Conservation (phyloP, 2,888 invertebrate species). For the Acronicta aceris region DNA sequence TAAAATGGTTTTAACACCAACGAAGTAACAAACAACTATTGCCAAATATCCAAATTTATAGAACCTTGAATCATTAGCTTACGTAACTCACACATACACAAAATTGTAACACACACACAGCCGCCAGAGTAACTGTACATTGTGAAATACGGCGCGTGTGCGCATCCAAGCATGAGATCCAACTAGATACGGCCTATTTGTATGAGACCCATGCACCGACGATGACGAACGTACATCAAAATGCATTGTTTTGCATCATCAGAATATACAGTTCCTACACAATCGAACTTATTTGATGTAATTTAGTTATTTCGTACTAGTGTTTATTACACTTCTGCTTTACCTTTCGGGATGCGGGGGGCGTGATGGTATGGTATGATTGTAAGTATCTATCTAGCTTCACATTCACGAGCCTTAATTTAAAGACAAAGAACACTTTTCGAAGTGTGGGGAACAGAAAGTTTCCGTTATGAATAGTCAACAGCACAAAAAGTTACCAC, state of each 20-base stretch:
- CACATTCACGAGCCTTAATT: no score
- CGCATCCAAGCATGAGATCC: slow-evolving; percentile 45
- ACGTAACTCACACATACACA: slow-evolving; percentile 8
- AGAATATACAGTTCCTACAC: background rate
- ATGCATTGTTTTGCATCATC: slow-evolving; percentile 8
- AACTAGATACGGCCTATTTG: slow-evolving; percentile 33
- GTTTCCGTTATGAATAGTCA: no score
- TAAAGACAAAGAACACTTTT: no score
- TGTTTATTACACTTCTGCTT: no score
- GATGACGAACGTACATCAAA: slow-evolving; percentile 18
- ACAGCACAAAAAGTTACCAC: no score
- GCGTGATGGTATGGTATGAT: no score
- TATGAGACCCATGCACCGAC: slow-evolving; percentile 23
- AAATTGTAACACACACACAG: slow-evolving; percentile 22
- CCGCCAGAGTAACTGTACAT: slow-evolving; percentile 48
- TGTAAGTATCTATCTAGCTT: no score
- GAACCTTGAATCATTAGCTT: slow-evolving; percentile 16
- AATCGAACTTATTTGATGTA: background rate
- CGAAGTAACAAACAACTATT: background rate
- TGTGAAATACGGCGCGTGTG: slow-evolving; percentile 50
- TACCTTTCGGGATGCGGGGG: no score
- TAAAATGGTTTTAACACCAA: background rate
- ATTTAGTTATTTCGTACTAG: no score
- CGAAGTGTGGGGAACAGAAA: no score
- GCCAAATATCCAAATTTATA: slow-evolving; percentile 3